Conservation (phyloP, 2,797 vertebrate genomes). For the Neostethus bicornis region DNA sequence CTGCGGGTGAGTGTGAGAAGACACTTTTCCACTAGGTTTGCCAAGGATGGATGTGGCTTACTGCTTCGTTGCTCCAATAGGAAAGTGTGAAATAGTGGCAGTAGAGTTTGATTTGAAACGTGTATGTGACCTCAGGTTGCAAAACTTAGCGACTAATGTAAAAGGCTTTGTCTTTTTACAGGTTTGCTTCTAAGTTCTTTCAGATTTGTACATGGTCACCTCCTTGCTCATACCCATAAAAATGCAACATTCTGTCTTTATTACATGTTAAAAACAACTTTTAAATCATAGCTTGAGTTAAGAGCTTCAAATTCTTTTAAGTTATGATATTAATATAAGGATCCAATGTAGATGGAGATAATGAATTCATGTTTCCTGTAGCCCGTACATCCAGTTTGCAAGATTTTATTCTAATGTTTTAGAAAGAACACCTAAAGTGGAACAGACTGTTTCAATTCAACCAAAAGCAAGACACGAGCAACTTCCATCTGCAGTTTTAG, state of each 20-base stretch:
- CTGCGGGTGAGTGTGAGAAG: conserved; percentile 60
- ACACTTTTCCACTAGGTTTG: conserved; percentile 63
- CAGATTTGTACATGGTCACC: conserved; percentile 13
- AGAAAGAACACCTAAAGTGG: conserved; percentile 39
- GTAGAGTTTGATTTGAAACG: conserved; percentile 34
- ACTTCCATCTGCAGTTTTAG: conserved; percentile 68
- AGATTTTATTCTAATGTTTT: too few relatives aligned
- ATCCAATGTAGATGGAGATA: conserved; percentile 28
- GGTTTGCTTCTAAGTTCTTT: background rate
- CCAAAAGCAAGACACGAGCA: conserved; percentile 40
- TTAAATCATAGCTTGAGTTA: background rate
- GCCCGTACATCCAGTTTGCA: too few relatives aligned
- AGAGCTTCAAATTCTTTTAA: conserved; percentile 22
- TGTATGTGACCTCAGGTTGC: conserved; percentile 32
- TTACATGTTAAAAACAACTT: background rate
- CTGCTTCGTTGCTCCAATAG: conserved; percentile 38
- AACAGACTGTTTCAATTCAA: conserved; percentile 10
- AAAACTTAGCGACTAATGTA: conserved; percentile 24
- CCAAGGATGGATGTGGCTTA: conserved; percentile 41
- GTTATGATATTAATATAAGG: conserved; percentile 17
- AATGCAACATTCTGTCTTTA: too few relatives aligned
- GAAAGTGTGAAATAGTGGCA: conserved; percentile 24
- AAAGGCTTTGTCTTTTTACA: conserved; percentile 16
- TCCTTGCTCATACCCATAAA: background rate
- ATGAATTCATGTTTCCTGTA: conserved; percentile 51